phyloP scores from a whole-genome alignment of 2,797 vertebrate species.

The Diplodus puntazzo region DNA sequence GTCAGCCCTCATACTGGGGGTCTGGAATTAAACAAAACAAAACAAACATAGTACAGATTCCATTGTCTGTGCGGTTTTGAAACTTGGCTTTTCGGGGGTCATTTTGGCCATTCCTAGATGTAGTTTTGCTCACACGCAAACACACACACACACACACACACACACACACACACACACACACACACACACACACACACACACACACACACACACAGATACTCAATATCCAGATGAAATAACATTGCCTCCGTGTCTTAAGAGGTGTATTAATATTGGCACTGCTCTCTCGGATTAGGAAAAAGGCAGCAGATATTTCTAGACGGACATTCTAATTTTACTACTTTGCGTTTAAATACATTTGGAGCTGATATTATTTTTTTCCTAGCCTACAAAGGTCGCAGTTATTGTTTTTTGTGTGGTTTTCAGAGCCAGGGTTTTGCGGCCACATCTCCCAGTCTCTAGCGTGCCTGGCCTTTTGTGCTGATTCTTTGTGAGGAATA shows the following conservation, averaged over 20 bases:
- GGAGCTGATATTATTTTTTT: constrained; percentile 25
- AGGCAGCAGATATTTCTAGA: constrained; percentile 69
- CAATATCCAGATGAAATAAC: constrained; percentile 80
- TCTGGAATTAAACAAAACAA: constrained; percentile 76
- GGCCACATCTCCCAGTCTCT: constrained; percentile 66
- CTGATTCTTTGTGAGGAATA: constrained; percentile 69
- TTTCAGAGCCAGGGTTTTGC: constrained; percentile 61
- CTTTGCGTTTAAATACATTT: constrained; percentile 62
- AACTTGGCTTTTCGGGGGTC: constrained; percentile 53
- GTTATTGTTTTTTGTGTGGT: constrained; percentile 67
- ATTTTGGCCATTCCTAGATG: constrained; percentile 61
- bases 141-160: constrained; percentile 17
- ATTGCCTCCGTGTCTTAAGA: constrained; percentile 58
- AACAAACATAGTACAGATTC: constrained; percentile 78
- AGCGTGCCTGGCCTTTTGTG: constrained; percentile 57
- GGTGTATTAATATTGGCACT: constrained; percentile 73
- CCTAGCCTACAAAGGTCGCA: constrained; percentile 61
- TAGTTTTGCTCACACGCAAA: constrained; percentile 49
- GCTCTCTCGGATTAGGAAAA: constrained; percentile 61
- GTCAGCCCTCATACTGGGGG: constrained; percentile 73
- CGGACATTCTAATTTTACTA: constrained; percentile 68
- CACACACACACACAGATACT: constrained; percentile 52
- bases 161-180: constrained; percentile 38
- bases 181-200: constrained; percentile 39
- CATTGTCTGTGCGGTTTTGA: constrained; percentile 71